Base-by-base conservation (phyloP, 1,140 invertebrate genomes). In the Anagrus nilaparvatae region DNA sequence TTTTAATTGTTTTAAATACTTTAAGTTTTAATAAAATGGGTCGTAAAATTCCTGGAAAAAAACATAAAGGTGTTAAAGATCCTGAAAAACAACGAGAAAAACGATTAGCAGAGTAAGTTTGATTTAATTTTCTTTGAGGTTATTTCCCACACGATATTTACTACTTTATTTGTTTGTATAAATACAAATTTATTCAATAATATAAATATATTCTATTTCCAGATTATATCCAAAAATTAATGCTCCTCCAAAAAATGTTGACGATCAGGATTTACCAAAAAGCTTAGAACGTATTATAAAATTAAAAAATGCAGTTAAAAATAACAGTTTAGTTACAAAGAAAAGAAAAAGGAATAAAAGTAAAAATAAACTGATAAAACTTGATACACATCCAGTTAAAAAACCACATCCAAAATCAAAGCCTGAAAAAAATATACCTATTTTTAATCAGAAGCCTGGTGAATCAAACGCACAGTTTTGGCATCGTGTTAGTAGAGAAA, bases 41-140 rank as follows among this genome's bases (percentile, higher is more conserved):
- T 17, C 64, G 79, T 27, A 84, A 82, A 74, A 84, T 84, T 53
- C 78, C 79, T 14, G 78, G 76, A 13, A 77, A 76, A 54, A 82
- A 81, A 63, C 80, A 83, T 51, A 64, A 70, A 41, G 78, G 78
- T 37, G 70, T 82, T 5, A 81, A 79, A 60, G 79, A 84, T 69
- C 78, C 78, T 4, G 55, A 75, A 32, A 71, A 76, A 53, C 80
- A 83, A 58, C 67, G 66, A 49, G 72, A 70, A 19, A 68, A 64
- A 51, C 67, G 78, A 45, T 53, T 75, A 17, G 63, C 70, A 49
- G 69, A 69, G 78, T 80, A 63, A 63, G 54, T 59, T 36, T n/a
- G 7, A 27, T 21, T 20, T n/a, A n/a, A n/a, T n/a, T n/a, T n/a
- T n/a, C n/a, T n/a, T 25, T 12, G 24, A 25, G 24, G 6, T 25